phyloP scores from a whole-genome alignment of 2,113 vertebrate species.

The Entelurus aequoreus region DNA sequence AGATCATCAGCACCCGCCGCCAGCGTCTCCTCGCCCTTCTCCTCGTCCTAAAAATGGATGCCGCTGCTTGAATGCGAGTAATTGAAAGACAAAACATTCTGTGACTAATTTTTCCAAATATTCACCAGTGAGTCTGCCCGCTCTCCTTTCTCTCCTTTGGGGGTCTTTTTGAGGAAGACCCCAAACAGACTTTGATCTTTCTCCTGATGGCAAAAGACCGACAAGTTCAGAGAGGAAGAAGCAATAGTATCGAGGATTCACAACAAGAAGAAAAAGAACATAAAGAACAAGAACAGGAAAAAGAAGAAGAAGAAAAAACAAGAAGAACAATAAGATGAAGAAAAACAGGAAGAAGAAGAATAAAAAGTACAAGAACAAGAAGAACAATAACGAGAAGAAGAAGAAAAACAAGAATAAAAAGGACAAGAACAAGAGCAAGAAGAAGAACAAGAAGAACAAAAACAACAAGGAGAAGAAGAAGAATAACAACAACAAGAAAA shows the following conservation, averaged over 20 bases:
- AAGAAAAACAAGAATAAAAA: neutral
- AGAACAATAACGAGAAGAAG: too few species aligned
- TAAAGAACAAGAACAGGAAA: too few species aligned
- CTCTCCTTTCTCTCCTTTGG: conserved; percentile 17
- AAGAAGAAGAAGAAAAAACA: neutral
- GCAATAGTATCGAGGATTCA: neutral
- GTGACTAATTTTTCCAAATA: neutral
- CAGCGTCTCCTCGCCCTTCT: neutral
- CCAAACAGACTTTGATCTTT: conserved; percentile 37
- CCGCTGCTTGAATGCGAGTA: neutral
- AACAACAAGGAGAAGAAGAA: too few species aligned
- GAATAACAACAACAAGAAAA: too few species aligned
- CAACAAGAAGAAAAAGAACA: neutral
- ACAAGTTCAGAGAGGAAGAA: neutral
- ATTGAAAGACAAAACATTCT: neutral
- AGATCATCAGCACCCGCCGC: conserved; percentile 17
- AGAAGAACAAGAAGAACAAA: too few species aligned
- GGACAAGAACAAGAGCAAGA: too few species aligned
- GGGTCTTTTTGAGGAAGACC: conserved; percentile 42
- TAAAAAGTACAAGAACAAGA: too few species aligned
- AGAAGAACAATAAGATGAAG: neutral
- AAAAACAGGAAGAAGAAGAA: too few species aligned
- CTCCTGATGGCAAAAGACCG: conserved; percentile 24
- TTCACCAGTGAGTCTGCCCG: conserved; percentile 14
- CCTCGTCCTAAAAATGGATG: conserved; percentile 35